Evolutionary conservation across 2,888 invertebrate genomes (phyloP), one percentile per base, ranked within the genome.

Genomic region (Stenchaetothrips biformis): DNA sequence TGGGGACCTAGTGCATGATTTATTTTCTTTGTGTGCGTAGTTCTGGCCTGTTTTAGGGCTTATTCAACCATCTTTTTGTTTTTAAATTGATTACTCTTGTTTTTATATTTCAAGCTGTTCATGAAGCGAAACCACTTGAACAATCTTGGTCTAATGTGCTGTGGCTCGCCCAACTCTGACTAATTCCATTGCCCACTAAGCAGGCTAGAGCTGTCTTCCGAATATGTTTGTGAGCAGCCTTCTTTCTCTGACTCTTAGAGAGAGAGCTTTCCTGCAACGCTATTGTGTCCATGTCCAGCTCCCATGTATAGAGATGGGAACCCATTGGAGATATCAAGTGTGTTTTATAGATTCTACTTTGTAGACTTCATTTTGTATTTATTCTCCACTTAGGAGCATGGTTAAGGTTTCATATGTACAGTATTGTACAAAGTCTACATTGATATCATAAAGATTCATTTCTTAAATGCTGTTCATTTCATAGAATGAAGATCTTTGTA

Each of bases 21-120:
- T 25, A 74, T 74, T 37, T 53, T 74, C 67, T 74, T 74, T 74
- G 67, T 74, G 67, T 74, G 67, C 67, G 67, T 74, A 74, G 67
- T 74, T 74, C 67, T 74, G 67, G 67, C 67, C 67, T 74, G 67
- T 74, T 74, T 74, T 74, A 74, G 67, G 67, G 67, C 67, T 74
- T 21, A 7, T 18, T 53, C 53, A n/a, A 74, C 37, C 37, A 37
- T 2, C 37, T 74, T 11, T 74, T 74, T 74, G 25, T 11, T 74
- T 74, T 74, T 74, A 74, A 9, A 25, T 25, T 74, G 2, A 25
- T 25, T 74, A 25, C 67, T 25, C 25, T 74, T 74, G 67, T 74
- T 74, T 74, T 74, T 74, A 74, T 74, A 21, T 74, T 74, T 21
- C n/a, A 74, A 9, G 25, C 21, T 67, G 67, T 74, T 74, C 25